Evolutionary conservation across 2,888 invertebrate species (phyloP).

Genomic region (Caenorhabditis sinica): DNA sequence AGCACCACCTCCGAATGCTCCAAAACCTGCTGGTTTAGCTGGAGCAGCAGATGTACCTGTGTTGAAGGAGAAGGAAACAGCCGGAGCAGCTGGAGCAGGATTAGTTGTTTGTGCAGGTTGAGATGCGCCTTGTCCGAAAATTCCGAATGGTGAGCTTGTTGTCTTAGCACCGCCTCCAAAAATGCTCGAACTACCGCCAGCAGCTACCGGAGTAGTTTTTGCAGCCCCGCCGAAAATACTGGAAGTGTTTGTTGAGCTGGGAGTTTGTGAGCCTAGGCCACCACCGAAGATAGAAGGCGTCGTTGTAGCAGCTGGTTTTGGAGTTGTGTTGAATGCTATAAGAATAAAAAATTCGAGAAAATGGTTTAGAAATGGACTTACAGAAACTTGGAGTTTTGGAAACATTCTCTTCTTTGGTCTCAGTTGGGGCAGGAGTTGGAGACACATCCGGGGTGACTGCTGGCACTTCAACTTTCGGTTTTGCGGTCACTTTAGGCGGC

Average conservation of each 20-base stretch:
- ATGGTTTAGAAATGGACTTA: neutral
- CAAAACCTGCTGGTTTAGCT: slow-evolving; percentile 25
- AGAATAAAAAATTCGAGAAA: neutral
- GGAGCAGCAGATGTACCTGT: slow-evolving; percentile 26
- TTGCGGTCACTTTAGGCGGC: neutral
- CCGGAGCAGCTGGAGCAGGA: slow-evolving; percentile 5
- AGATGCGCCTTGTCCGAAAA: slow-evolving; percentile 36
- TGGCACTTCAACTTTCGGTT: slow-evolving; percentile 14
- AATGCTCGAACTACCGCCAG: slow-evolving; percentile 30
- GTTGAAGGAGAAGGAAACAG: slow-evolving; percentile 60
- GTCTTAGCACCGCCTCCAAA: slow-evolving; percentile 51
- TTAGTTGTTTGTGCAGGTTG: slow-evolving; percentile 25
- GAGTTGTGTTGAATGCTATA: slow-evolving; percentile 51
- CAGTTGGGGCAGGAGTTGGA: neutral
- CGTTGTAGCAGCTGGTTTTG: slow-evolving; percentile 18
- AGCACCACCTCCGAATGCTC: slow-evolving; percentile 35
- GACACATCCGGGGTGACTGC: neutral
- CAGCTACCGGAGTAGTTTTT: slow-evolving; percentile 7
- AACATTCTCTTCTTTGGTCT: slow-evolving; percentile 3
- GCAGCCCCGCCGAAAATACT: slow-evolving; percentile 44
- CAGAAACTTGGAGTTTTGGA: slow-evolving; percentile 53
- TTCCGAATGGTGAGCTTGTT: slow-evolving; percentile 46
- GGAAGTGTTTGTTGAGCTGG: slow-evolving; percentile 3
- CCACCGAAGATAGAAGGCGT: slow-evolving; percentile 33
- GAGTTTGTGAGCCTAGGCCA: neutral